Evolutionary conservation across 2,113 vertebrate genomes (phyloP).

Genomic region (Orthonyx spaldingii): DNA sequence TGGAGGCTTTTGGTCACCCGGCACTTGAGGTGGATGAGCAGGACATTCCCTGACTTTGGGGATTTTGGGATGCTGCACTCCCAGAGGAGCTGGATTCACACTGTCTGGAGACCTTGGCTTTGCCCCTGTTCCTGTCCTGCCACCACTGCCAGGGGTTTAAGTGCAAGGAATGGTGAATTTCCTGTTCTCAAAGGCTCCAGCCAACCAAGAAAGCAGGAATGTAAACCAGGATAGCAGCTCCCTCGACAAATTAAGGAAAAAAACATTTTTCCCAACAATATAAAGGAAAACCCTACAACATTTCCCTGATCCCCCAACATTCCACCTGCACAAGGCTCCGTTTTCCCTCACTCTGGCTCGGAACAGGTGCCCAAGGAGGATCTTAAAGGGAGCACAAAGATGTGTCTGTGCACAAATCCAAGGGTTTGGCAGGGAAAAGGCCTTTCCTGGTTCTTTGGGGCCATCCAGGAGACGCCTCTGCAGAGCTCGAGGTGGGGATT

Average conservation of each 20-base stretch:
- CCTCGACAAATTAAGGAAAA: background rate
- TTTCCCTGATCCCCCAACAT: background rate
- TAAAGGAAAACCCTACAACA: background rate
- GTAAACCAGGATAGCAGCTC: background rate
- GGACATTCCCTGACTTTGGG: background rate
- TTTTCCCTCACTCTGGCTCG: background rate
- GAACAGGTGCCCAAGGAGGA: background rate
- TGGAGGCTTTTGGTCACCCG: background rate
- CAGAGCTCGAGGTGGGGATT: background rate
- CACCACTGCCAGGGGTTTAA: background rate
- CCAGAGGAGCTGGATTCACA: background rate
- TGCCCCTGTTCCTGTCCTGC: background rate
- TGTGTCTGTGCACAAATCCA: background rate
- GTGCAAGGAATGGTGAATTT: fast-evolving
- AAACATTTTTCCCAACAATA: background rate
- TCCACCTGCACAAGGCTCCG: background rate
- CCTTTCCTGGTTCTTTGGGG: background rate
- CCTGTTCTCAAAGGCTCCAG: background rate
- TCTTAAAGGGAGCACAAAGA: too few species aligned
- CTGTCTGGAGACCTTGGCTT: background rate
- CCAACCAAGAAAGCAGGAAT: background rate
- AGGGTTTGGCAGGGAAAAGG: background rate
- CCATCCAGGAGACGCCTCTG: background rate
- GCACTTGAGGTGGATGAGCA: background rate
- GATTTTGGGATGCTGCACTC: background rate